phyloP scores from a whole-genome alignment of 2,113 vertebrate genomes.

The Strigops habroptila region DNA sequence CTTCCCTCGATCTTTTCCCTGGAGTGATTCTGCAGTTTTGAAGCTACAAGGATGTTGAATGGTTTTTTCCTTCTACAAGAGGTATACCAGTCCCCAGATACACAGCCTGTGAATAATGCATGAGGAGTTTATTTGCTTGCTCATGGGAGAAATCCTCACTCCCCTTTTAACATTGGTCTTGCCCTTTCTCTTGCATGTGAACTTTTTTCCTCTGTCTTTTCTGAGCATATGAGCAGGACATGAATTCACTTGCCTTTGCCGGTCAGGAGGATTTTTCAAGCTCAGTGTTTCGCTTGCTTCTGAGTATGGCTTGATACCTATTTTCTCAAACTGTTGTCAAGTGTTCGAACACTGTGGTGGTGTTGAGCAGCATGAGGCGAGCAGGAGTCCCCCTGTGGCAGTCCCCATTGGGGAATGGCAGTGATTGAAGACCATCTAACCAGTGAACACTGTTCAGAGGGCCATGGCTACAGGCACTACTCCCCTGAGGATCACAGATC shows the following conservation, averaged over 20 bases:
- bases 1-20: background rate
- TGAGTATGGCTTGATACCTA: background rate
- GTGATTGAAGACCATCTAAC: background rate
- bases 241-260: background rate
- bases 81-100: background rate
- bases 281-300: background rate
- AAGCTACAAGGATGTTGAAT: background rate
- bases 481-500: no score
- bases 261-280: background rate
- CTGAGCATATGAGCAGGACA: background rate
- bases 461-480: background rate
- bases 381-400: background rate
- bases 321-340: background rate
- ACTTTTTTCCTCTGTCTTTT: background rate
- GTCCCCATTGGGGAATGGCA: accelerated
- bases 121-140: background rate
- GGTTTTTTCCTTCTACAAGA: background rate
- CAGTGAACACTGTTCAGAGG: no score
- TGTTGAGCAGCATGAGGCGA: background rate
- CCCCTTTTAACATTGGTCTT: background rate
- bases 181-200: background rate
- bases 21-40: background rate
- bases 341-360: background rate
- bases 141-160: background rate
- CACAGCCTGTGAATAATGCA: background rate